Conservation (phyloP, 2,797 vertebrate species). For the Eulemur albifrons region DNA sequence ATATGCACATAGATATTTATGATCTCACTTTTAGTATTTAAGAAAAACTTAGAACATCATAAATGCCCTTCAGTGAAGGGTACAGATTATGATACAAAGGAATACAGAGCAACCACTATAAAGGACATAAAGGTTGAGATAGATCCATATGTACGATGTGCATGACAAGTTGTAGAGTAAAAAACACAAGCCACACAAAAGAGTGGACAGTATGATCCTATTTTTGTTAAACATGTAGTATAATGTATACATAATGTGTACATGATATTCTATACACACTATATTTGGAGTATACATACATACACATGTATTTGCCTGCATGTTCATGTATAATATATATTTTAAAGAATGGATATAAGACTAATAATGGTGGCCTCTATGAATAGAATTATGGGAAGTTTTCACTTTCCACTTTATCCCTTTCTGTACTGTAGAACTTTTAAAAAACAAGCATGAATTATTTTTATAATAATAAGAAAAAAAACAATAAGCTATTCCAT, state of each 20-base stretch:
- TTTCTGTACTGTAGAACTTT: neutral
- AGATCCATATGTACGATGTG: neutral
- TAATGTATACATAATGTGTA: neutral
- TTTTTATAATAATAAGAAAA: neutral
- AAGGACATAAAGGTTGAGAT: neutral
- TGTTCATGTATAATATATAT: neutral
- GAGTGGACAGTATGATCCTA: neutral
- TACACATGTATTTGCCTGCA: neutral
- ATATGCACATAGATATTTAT: neutral
- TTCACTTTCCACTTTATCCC: neutral
- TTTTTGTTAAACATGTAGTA: conserved; percentile 12
- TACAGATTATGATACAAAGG: neutral
- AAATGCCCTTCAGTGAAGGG: neutral
- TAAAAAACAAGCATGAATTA: neutral
- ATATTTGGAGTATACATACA: neutral
- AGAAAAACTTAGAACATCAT: neutral
- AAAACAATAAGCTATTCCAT: neutral
- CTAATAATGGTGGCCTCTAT: neutral
- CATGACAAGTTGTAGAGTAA: neutral
- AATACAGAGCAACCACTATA: neutral
- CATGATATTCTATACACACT: neutral
- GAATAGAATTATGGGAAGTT: neutral
- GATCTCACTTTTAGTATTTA: neutral
- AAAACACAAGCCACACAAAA: neutral
- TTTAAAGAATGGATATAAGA: neutral